A percentile compares a stretch with the other conserved stretches of the same genome.
phyloP scores from a whole-genome alignment of 2,113 vertebrate genomes.

The Grantiella picta region DNA sequence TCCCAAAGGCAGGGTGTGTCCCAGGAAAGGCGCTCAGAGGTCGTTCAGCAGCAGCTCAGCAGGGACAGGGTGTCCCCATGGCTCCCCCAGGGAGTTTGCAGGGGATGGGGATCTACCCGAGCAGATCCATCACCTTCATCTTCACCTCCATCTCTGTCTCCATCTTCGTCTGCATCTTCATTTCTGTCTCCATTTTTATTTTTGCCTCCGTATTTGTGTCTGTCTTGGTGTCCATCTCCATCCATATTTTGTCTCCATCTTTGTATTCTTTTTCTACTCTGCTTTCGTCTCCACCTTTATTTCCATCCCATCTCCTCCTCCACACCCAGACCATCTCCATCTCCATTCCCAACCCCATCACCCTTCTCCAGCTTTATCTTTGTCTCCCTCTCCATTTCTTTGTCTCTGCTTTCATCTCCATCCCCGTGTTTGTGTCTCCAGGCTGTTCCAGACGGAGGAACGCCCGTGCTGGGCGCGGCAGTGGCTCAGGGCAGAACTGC shows the following conservation, averaged over 20 bases:
- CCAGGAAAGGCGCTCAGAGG: background rate
- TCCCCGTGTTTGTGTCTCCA: no score
- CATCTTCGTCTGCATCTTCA: background rate
- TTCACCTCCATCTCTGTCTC: no score
- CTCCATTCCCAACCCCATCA: no score
- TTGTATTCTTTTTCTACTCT: background rate
- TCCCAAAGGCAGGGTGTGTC: background rate
- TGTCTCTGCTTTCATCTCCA: no score
- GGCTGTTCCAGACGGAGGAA: no score
- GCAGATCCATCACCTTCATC: background rate
- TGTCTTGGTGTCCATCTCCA: background rate
- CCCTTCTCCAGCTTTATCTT: no score
- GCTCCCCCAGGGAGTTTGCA: no score
- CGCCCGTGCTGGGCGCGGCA: no score
- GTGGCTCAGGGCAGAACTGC: no score
- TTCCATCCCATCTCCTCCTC: no score
- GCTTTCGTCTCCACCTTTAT: background rate
- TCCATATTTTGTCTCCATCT: background rate
- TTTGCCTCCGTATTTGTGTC: rapidly evolving
- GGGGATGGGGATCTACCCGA: background rate
- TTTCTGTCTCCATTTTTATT: background rate
- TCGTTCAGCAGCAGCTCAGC: background rate
- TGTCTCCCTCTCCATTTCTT: no score
- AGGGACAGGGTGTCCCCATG: rapidly evolving
- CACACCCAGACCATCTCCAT: background rate